phyloP scores from a whole-genome alignment of 2,113 vertebrate genomes.

The Craseonycteris thonglongyai region DNA sequence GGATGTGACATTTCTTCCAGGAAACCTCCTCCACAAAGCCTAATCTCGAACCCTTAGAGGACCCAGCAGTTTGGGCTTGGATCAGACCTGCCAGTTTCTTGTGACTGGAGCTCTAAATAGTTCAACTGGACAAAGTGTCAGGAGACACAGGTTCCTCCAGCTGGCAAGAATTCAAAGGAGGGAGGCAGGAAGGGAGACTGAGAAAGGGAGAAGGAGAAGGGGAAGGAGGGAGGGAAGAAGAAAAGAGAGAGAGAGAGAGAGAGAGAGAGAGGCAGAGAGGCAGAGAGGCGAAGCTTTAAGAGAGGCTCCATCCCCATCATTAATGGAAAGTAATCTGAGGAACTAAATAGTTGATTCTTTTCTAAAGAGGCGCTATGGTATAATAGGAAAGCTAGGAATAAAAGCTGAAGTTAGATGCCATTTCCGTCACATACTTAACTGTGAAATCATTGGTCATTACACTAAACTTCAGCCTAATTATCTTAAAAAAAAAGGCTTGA shows the following conservation, averaged over 20 bases:
- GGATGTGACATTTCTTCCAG: slow-evolving; percentile 52
- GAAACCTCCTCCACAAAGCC: slow-evolving; percentile 23
- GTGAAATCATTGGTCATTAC: background rate
- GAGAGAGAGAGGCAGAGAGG: background rate
- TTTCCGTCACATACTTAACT: background rate
- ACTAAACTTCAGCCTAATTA: background rate
- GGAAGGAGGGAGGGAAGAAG: too few species aligned
- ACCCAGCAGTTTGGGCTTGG: background rate
- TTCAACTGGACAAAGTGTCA: slow-evolving; percentile 20
- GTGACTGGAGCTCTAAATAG: background rate
- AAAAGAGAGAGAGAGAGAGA: background rate
- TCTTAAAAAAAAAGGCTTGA: background rate
- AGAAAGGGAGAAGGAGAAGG: background rate
- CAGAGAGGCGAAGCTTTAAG: background rate
- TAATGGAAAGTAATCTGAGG: background rate
- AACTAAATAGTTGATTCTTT: background rate
- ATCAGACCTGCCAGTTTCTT: background rate
- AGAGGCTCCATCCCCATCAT: background rate
- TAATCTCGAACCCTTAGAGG: background rate
- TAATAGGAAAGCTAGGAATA: background rate
- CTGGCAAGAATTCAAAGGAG: slow-evolving; percentile 1
- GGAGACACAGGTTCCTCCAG: background rate
- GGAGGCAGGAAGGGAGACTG: background rate
- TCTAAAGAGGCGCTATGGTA: background rate
- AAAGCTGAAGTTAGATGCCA: background rate